These are phyloP conservation scores for Corydoras maculifer DNA, from an alignment of 2,113 vertebrate species.

Conservation along the genomic window DNA sequence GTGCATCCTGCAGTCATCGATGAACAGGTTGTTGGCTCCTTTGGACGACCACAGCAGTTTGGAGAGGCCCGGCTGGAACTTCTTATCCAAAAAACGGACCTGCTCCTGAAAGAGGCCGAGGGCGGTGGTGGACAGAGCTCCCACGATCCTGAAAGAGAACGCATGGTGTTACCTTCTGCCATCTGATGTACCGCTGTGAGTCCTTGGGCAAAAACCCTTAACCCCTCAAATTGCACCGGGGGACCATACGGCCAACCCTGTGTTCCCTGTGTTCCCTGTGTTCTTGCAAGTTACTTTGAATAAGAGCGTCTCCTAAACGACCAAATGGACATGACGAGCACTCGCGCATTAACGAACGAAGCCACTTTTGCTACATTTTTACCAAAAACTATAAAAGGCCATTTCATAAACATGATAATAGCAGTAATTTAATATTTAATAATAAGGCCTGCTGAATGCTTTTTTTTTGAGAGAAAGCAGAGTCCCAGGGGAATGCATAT, in stretches of 20 bases:
- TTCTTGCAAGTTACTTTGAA: too few relatives aligned
- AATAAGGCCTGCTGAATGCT: conserved; percentile 21
- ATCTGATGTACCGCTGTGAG: too few relatives aligned
- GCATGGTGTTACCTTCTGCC: not conserved
- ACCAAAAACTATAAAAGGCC: conserved; percentile 3
- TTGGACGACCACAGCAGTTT: conserved; percentile 74
- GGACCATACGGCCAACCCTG: too few relatives aligned
- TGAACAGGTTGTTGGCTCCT: conserved; percentile 64
- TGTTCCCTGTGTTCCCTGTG: too few relatives aligned
- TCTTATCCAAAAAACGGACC: conserved; percentile 71
- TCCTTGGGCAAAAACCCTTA: too few relatives aligned
- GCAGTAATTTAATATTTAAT: conserved; percentile 32
- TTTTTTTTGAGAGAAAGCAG: conserved; percentile 20
- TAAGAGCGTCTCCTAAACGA: too few relatives aligned
- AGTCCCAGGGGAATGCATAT: conserved; percentile 25
- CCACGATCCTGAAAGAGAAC: conserved; percentile 65
- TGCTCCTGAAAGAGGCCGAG: conserved; percentile 71
- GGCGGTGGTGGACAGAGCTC: conserved; percentile 67
- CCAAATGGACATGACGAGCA: too few relatives aligned
- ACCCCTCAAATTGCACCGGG: too few relatives aligned
- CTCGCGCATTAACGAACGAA: not conserved
- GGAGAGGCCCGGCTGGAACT: conserved; percentile 75
- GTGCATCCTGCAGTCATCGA: conserved; percentile 71
- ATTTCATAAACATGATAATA: conserved; percentile 27
- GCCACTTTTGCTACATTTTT: conserved; percentile 14